These are phyloP conservation scores for Scrobipalpa costella DNA, from an alignment of 2,888 invertebrate species.

Conservation along the genomic window DNA sequence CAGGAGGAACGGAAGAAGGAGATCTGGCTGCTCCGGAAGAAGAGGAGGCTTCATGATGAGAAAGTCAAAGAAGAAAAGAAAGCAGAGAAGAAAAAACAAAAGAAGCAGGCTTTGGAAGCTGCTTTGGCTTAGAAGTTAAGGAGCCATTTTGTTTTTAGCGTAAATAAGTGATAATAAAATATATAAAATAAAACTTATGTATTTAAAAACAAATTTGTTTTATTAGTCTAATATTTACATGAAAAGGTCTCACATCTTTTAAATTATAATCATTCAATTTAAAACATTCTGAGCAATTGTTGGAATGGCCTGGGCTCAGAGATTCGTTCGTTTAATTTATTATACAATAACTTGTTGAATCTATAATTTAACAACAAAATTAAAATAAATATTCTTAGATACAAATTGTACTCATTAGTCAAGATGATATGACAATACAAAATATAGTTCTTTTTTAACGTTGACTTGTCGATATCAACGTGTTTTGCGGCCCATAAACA, in stretches of 20 bases:
- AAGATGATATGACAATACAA: neutral
- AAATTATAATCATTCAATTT: neutral
- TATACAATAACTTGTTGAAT: neutral
- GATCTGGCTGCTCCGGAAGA: conserved; percentile 89
- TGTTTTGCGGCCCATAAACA: too few relatives aligned
- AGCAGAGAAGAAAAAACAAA: conserved; percentile 74
- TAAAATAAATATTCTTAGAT: neutral
- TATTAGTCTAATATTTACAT: conserved; percentile 23
- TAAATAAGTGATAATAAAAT: neutral
- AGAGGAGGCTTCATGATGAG: conserved; percentile 86
- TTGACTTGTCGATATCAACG: too few relatives aligned
- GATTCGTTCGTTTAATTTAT: conserved; percentile 1
- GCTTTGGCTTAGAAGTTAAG: conserved; percentile 46
- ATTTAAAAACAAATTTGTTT: conserved; percentile 21
- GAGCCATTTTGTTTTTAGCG: neutral
- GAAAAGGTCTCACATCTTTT: neutral
- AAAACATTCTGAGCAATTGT: conserved; percentile 19
- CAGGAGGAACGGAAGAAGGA: conserved; percentile 83
- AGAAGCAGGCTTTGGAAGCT: conserved; percentile 61
- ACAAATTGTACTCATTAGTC: neutral
- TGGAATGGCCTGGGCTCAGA: conserved; percentile 10
- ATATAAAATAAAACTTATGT: neutral
- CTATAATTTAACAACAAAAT: conserved; percentile 13
- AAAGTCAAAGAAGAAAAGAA: conserved; percentile 81
- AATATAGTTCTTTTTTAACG: too few relatives aligned